phyloP scores from a whole-genome alignment of 2,797 vertebrate species.

The Triplophysa yarkandensis region DNA sequence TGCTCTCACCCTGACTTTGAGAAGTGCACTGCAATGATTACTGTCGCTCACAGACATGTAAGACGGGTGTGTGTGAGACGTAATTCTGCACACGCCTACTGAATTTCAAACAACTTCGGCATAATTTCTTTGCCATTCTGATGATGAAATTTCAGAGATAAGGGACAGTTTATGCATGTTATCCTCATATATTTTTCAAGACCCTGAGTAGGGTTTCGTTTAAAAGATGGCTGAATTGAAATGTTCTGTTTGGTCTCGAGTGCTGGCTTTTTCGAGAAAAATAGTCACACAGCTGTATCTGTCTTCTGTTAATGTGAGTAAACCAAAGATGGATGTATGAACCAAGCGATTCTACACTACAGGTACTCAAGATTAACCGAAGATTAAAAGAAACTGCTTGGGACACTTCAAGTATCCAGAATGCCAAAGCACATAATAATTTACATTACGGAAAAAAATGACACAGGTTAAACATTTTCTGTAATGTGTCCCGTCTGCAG shows the following conservation, averaged over 20 bases:
- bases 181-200: conserved; percentile 17
- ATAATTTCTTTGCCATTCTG: conserved; percentile 5
- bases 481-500: neutral
- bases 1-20: conserved; percentile 23
- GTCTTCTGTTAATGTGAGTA: too few relatives aligned
- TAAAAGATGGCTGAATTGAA: conserved; percentile 21
- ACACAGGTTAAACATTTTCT: neutral
- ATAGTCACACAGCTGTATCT: too few relatives aligned
- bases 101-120: conserved; percentile 4
- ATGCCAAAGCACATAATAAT: too few relatives aligned
- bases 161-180: conserved; percentile 9
- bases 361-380: too few relatives aligned
- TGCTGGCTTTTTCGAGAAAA: too few relatives aligned
- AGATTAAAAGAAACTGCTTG: too few relatives aligned
- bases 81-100: conserved; percentile 15
- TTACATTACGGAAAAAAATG: too few relatives aligned
- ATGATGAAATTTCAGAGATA: conserved; percentile 17
- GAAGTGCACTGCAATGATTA: conserved; percentile 24
- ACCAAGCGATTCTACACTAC: too few relatives aligned
- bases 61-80: conserved; percentile 30
- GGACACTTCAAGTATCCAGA: too few relatives aligned
- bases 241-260: neutral
- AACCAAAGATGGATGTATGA: too few relatives aligned
- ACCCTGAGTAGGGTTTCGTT: conserved; percentile 2
- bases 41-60: conserved; percentile 28